These are phyloP conservation scores for Sanderia malayensis DNA, from an alignment of 30 jellyfish, hydroid and myxozoan species.

Conservation along the genomic window DNA sequence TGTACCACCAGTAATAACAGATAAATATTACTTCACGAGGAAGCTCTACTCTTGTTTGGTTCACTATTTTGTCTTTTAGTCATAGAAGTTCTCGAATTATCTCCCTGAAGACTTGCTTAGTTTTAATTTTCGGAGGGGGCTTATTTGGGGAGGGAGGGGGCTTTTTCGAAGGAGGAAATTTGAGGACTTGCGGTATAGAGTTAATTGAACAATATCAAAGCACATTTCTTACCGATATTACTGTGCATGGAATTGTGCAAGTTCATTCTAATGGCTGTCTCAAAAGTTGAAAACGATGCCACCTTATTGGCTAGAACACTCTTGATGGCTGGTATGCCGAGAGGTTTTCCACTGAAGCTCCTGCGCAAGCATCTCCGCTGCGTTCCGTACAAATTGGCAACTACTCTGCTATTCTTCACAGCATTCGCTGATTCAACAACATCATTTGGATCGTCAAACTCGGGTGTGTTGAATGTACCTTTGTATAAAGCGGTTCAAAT, in stretches of 20 bases:
- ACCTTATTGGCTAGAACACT: conserved; percentile 24
- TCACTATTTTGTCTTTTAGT: too few relatives aligned
- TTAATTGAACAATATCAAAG: too few relatives aligned
- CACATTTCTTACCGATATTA: conserved; percentile 76
- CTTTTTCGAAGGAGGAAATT: too few relatives aligned
- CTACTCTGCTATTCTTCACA: neutral
- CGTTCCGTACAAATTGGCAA: neutral
- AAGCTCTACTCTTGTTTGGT: too few relatives aligned
- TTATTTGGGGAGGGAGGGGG: too few relatives aligned
- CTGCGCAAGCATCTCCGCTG: conserved; percentile 70
- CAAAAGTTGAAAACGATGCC: conserved; percentile 49
- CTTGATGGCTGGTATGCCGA: conserved; percentile 37
- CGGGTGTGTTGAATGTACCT: conserved; percentile 52
- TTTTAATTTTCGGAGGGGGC: too few relatives aligned
- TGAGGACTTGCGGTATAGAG: too few relatives aligned
- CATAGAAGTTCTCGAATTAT: too few relatives aligned
- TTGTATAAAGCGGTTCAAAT: too few relatives aligned
- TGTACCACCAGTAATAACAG: too few relatives aligned
- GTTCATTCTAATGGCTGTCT: conserved; percentile 28
- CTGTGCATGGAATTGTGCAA: conserved; percentile 75
- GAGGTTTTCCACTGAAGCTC: conserved; percentile 71
- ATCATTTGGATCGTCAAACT: conserved; percentile 28
- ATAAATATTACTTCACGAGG: too few relatives aligned
- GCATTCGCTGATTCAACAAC: conserved; percentile 19
- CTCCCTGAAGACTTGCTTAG: too few relatives aligned